Percentiles rank a stretch among this genome's conserved stretches.
Evolutionary conservation across 1,140 invertebrate genomes (phyloP).

Genomic region (Uloborus diversus): DNA sequence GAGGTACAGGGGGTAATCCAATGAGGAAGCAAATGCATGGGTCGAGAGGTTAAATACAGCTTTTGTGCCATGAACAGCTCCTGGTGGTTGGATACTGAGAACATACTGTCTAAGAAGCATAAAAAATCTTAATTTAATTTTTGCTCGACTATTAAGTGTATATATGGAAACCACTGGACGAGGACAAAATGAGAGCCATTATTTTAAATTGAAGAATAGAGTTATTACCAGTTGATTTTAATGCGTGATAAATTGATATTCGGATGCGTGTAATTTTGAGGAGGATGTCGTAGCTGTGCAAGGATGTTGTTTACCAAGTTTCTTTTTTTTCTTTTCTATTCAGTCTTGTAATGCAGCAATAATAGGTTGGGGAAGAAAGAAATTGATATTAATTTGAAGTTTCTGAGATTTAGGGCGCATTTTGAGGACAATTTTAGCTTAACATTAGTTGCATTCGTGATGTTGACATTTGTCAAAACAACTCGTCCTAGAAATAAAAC

Average conservation of each 20-base stretch:
- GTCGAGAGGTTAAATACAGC: constrained; percentile 34
- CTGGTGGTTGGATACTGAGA: not conserved
- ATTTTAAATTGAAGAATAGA: constrained; percentile 34
- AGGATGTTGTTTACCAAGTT: no score
- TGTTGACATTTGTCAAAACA: no score
- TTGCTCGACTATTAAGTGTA: constrained; percentile 10
- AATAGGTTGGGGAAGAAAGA: no score
- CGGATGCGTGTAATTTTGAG: not conserved
- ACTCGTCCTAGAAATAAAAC: no score
- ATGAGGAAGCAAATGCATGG: constrained; percentile 29
- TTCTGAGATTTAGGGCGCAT: no score
- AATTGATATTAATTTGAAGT: no score
- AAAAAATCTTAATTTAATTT: constrained; percentile 36
- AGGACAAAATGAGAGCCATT: constrained; percentile 26
- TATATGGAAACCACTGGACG: not conserved
- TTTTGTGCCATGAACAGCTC: not conserved
- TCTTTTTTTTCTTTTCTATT: no score
- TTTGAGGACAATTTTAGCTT: no score
- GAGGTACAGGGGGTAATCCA: not conserved
- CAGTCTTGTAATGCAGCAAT: no score
- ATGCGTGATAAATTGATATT: constrained; percentile 31
- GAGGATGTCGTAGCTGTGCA: no score
- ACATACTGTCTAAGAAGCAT: not conserved
- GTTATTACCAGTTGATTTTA: constrained; percentile 37
- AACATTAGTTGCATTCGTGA: no score